phyloP scores from a whole-genome alignment of 2,797 vertebrate species.

The Halcyon chelicuti region DNA sequence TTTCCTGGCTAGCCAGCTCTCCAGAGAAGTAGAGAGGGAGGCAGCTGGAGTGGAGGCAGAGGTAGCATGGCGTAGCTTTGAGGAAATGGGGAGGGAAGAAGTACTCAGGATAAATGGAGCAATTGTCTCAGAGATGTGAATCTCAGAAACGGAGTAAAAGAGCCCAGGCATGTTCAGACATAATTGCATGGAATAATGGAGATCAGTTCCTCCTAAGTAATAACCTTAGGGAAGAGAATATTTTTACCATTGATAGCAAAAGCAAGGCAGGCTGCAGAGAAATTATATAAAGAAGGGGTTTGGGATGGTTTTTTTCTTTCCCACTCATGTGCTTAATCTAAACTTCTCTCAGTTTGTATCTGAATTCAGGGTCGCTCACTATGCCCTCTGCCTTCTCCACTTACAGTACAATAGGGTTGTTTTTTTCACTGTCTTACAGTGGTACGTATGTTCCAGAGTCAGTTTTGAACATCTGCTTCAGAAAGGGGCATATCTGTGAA shows the following conservation, averaged over 20 bases:
- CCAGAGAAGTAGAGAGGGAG: not conserved
- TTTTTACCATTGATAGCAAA: not conserved
- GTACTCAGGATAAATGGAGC: not conserved
- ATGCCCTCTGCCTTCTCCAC: not conserved
- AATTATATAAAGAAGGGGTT: not conserved
- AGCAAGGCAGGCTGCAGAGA: not conserved
- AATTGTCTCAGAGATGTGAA: not conserved
- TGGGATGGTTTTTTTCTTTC: not conserved
- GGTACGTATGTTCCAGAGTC: not conserved
- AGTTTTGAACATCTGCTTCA: not conserved
- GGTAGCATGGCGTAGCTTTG: not conserved
- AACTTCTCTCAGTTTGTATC: not conserved
- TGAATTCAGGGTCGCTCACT: not conserved
- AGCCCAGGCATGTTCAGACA: not conserved
- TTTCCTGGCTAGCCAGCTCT: not conserved
- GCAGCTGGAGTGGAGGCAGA: not conserved
- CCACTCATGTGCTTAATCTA: not conserved
- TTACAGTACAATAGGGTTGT: not conserved
- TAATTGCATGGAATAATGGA: conserved; percentile 19
- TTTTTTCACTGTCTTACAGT: not conserved
- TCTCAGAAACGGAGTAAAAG: not conserved
- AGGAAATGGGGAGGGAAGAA: not conserved
- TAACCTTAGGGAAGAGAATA: not conserved
- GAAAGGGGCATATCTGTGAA: not conserved
- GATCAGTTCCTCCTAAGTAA: not conserved